Evolutionary conservation across 2,888 invertebrate genomes (phyloP).

Genomic region (Neuroscelio doddi): DNA sequence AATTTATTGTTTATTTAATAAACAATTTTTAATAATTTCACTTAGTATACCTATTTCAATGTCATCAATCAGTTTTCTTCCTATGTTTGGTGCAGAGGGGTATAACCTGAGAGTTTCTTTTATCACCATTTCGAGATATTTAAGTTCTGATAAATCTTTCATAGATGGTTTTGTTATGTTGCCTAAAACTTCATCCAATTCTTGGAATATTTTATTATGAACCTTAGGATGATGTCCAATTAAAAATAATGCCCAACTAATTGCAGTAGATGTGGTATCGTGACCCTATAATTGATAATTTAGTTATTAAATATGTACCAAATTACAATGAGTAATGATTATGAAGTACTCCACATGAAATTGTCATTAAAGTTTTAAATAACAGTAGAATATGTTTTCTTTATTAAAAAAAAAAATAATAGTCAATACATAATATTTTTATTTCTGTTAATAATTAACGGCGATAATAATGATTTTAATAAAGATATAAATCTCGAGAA

Average conservation of each 20-base stretch:
- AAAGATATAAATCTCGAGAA: too few species aligned
- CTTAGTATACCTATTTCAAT: constrained; percentile 65
- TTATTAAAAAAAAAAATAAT: not conserved
- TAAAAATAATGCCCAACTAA: constrained; percentile 73
- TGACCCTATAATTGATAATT: constrained; percentile 72
- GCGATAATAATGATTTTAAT: too few species aligned
- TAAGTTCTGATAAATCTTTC: constrained; percentile 68
- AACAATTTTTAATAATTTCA: not conserved
- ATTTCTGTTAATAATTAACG: too few species aligned
- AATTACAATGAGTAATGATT: constrained; percentile 11
- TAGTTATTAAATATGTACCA: constrained; percentile 4
- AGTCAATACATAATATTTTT: constrained; percentile 28
- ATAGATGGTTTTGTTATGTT: constrained; percentile 52
- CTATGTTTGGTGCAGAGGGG: constrained; percentile 74
- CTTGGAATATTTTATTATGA: constrained; percentile 72
- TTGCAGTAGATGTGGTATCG: constrained; percentile 74
- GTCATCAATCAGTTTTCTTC: constrained; percentile 72
- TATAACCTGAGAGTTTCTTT: constrained; percentile 76
- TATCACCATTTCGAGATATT: constrained; percentile 75
- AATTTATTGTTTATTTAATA: not conserved
- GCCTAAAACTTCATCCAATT: constrained; percentile 68
- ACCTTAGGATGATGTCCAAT: constrained; percentile 71
- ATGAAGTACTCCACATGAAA: not conserved
- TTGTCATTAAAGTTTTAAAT: not conserved
- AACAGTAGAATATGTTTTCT: constrained; percentile 21